These are phyloP conservation scores for Miichthys miiuy DNA, from an alignment of 2,797 vertebrate genomes.

Conservation along the genomic window DNA sequence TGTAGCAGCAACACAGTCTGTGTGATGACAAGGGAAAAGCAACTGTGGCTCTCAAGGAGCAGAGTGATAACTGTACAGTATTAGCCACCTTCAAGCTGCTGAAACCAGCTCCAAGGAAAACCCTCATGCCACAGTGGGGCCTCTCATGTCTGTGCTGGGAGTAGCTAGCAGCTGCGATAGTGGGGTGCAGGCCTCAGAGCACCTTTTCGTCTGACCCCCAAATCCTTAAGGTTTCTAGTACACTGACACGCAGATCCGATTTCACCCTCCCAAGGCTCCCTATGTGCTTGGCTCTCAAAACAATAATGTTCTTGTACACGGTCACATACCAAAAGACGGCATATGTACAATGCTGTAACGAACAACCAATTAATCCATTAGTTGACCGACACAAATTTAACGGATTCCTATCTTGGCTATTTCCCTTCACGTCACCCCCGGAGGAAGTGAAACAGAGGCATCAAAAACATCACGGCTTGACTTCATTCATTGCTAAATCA, in stretches of 20 bases:
- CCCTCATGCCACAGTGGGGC: conserved; percentile 58
- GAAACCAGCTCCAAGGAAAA: conserved; percentile 74
- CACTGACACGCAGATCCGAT: conserved; percentile 76
- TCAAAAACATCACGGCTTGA: not conserved
- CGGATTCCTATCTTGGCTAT: conserved; percentile 1
- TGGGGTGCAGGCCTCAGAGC: conserved; percentile 69
- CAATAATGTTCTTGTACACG: conserved; percentile 72
- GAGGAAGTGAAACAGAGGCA: not conserved
- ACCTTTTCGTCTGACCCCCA: conserved; percentile 82
- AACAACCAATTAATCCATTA: conserved; percentile 37
- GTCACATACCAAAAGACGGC: conserved; percentile 53
- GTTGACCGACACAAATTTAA: conserved; percentile 22
- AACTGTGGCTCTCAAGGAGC: conserved; percentile 69
- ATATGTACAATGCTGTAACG: conserved; percentile 42
- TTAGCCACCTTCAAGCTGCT: conserved; percentile 76
- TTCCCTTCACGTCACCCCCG: not conserved
- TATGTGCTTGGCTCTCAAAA: conserved; percentile 63
- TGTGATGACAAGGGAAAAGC: conserved; percentile 79
- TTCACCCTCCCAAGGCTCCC: conserved; percentile 75
- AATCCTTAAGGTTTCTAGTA: conserved; percentile 70
- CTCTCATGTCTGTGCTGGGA: conserved; percentile 57
- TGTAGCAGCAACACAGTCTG: conserved; percentile 68
- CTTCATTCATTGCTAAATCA: conserved; percentile 13
- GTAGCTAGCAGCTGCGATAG: conserved; percentile 73
- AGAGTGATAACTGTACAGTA: conserved; percentile 73